These are phyloP conservation scores for Glyphotaelius pellucidus DNA, from an alignment of 2,888 invertebrate species.

Conservation along the genomic window DNA sequence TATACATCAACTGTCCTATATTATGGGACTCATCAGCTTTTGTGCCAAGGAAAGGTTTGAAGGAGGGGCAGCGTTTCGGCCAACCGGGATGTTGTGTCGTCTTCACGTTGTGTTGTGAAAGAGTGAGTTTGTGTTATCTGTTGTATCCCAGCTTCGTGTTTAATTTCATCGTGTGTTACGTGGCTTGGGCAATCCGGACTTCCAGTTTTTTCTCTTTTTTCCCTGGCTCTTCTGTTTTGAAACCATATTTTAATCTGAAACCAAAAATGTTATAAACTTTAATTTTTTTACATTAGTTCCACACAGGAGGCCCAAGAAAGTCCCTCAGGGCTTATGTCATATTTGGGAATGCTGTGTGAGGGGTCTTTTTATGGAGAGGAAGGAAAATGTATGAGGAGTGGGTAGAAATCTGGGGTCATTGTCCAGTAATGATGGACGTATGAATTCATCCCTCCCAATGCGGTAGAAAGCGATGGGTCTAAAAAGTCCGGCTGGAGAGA, in stretches of 20 bases:
- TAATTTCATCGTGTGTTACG: not conserved
- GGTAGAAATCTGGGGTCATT: no score
- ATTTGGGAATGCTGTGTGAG: no score
- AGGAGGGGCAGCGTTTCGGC: not conserved
- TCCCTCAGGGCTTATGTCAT: no score
- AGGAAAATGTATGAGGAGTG: no score
- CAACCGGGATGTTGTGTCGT: not conserved
- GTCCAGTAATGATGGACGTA: no score
- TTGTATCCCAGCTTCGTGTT: not conserved
- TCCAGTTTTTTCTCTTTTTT: slow-evolving; percentile 80
- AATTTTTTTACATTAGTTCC: not conserved
- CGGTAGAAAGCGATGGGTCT: no score
- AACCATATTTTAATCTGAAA: slow-evolving; percentile 83
- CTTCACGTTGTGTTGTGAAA: not conserved
- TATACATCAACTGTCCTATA: not conserved
- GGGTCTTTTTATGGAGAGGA: no score
- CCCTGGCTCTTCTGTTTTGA: slow-evolving; percentile 87
- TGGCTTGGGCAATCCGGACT: not conserved
- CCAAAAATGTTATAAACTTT: slow-evolving; percentile 56
- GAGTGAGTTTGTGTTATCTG: not conserved
- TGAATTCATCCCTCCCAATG: no score
- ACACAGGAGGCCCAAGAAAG: no score
- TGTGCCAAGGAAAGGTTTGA: not conserved
- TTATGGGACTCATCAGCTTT: not conserved
- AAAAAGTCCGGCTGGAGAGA: no score